These are phyloP conservation scores for Lasioglossum albipes DNA, from an alignment of 1,140 invertebrate genomes.

Conservation along the genomic window DNA sequence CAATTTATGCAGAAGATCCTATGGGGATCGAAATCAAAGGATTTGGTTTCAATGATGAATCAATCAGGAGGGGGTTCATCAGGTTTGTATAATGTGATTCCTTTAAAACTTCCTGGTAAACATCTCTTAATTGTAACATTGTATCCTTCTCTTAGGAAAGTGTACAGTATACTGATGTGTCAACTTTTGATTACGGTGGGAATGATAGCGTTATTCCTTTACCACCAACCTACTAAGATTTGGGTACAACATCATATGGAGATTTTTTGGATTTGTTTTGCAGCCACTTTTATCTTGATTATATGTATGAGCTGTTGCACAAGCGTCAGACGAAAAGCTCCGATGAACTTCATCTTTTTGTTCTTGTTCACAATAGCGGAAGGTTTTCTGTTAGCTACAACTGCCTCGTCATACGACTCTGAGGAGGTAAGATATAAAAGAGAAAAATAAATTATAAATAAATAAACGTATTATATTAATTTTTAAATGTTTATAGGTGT, in stretches of 20 bases:
- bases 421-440: constrained; percentile 79
- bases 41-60: constrained; percentile 88
- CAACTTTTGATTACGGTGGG: constrained; percentile 90
- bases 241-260: constrained; percentile 80
- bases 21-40: constrained; percentile 84
- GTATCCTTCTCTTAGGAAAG: constrained; percentile 83
- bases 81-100: constrained; percentile 80
- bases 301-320: constrained; percentile 94
- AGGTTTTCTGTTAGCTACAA: constrained; percentile 87
- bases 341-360: constrained; percentile 94
- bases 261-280: constrained; percentile 85
- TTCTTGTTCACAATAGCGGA: constrained; percentile 91
- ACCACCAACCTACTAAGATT: constrained; percentile 83
- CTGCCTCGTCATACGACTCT: constrained; percentile 82
- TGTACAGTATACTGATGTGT: constrained; percentile 90
- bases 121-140: constrained; percentile 24
- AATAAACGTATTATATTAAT: background rate
- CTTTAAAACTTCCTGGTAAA: background rate
- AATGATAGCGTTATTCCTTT: constrained; percentile 89
- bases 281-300: constrained; percentile 86
- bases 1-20: constrained; percentile 78
- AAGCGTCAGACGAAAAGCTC: constrained; percentile 89
- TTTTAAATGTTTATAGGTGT: constrained; percentile 81
- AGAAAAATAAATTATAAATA: background rate
- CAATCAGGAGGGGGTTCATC: constrained; percentile 88